Evolutionary conservation across 2,113 vertebrate genomes (phyloP).

Genomic region (Ceyx melanurus): DNA sequence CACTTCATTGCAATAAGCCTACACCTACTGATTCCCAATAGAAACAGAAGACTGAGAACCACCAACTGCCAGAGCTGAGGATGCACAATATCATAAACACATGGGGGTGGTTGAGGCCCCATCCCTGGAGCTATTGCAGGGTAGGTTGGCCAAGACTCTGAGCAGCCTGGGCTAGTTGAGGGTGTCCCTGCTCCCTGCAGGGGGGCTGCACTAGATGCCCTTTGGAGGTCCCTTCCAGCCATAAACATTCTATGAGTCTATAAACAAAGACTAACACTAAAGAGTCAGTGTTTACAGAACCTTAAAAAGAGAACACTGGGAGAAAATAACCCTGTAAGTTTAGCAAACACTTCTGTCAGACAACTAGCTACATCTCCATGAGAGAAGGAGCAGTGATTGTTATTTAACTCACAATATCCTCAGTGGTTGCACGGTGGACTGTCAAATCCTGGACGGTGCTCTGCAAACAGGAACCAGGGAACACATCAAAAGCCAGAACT

Average conservation of each 20-base stretch:
- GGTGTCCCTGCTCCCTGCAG: too few species aligned
- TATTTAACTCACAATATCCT: slow-evolving; percentile 84
- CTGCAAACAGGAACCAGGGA: slow-evolving; percentile 67
- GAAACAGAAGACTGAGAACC: neutral
- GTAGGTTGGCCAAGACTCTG: too few species aligned
- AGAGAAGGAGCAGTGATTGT: too few species aligned
- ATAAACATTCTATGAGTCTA: too few species aligned
- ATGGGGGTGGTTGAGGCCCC: too few species aligned
- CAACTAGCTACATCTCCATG: neutral
- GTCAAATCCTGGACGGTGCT: slow-evolving; percentile 87
- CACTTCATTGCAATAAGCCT: neutral
- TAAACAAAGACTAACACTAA: neutral
- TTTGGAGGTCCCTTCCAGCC: too few species aligned
- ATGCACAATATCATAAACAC: neutral
- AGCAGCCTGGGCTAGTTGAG: too few species aligned
- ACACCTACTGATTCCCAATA: neutral
- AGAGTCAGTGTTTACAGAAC: neutral
- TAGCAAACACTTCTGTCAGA: neutral
- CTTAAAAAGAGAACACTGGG: neutral
- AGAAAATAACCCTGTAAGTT: rapidly evolving
- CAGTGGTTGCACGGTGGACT: slow-evolving; percentile 84
- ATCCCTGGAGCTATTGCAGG: too few species aligned
- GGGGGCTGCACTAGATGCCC: too few species aligned
- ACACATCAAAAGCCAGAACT: neutral
- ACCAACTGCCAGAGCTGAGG: neutral